Percentiles rank a stretch among this genome's conserved stretches.
These are phyloP conservation scores for Brachylomia viminalis DNA, from an alignment of 2,888 invertebrate species.

Conservation along the genomic window DNA sequence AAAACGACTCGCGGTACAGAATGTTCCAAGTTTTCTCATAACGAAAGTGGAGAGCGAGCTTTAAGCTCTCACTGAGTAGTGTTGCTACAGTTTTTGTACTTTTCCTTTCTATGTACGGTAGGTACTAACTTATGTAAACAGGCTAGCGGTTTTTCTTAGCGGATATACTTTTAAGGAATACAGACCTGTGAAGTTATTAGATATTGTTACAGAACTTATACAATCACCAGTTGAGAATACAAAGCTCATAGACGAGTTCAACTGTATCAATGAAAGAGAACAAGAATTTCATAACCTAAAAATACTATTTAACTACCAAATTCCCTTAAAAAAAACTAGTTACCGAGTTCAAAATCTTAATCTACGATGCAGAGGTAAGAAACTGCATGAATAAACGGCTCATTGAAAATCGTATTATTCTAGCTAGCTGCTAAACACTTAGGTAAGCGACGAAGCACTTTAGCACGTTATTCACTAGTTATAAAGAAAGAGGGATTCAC, in stretches of 20 bases:
- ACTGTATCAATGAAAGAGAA: background rate
- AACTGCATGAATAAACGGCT: slow-evolving; percentile 11
- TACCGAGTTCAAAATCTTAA: background rate
- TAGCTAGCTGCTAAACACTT: slow-evolving; percentile 17
- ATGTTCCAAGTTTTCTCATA: slow-evolving; percentile 80
- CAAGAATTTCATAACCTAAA: background rate
- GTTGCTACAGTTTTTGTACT: slow-evolving; percentile 64
- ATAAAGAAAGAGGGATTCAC: background rate
- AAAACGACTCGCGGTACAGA: slow-evolving; percentile 58
- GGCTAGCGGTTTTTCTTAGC: slow-evolving; percentile 32
- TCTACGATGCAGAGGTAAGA: background rate
- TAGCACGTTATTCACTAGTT: slow-evolving; percentile 8
- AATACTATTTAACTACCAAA: background rate
- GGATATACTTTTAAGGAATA: slow-evolving; percentile 4
- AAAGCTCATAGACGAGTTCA: background rate
- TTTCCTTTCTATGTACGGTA: slow-evolving; percentile 53
- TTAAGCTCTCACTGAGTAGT: slow-evolving; percentile 60
- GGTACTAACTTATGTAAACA: slow-evolving; percentile 51
- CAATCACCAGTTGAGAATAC: background rate
- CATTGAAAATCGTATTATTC: slow-evolving; percentile 26
- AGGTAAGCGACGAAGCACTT: slow-evolving; percentile 19
- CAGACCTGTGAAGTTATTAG: background rate
- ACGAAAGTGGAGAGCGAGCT: slow-evolving; percentile 74
- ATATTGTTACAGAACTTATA: background rate
- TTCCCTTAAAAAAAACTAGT: background rate